Evolutionary conservation across 1,140 invertebrate species (phyloP).

Genomic region (Oreohelix idahoensis): DNA sequence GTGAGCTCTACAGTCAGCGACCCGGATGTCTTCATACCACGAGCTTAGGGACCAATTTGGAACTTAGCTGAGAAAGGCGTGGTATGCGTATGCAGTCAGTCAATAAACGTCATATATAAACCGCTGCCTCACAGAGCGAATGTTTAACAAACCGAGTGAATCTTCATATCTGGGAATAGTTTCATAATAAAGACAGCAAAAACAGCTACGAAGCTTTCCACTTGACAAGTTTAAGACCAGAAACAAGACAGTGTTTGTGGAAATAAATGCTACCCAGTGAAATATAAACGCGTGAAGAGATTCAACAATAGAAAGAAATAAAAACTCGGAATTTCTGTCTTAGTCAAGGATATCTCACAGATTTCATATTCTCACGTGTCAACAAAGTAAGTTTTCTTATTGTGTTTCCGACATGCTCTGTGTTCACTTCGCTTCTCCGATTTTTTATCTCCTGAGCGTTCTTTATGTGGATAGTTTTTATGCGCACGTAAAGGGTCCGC

Average conservation of each 20-base stretch:
- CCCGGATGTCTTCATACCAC: slow-evolving; percentile 1
- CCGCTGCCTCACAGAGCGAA: not conserved
- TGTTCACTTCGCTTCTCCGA: too few species aligned
- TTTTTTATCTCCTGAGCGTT: too few species aligned
- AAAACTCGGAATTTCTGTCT: not conserved
- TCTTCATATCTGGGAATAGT: not conserved
- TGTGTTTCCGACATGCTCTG: too few species aligned
- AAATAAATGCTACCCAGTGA: not conserved
- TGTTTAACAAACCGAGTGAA: not conserved
- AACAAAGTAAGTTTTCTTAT: not conserved
- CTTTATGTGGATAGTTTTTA: too few species aligned
- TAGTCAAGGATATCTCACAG: not conserved
- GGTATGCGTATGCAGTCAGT: not conserved
- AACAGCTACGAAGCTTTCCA: not conserved
- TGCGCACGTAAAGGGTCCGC: too few species aligned
- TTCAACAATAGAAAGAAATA: not conserved
- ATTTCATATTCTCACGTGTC: not conserved
- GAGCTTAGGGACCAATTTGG: not conserved
- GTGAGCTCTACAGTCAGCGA: not conserved
- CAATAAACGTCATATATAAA: slow-evolving; percentile 4
- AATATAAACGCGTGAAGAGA: not conserved
- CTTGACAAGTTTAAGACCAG: slow-evolving; percentile 5
- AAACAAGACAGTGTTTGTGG: not conserved
- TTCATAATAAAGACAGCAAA: not conserved
- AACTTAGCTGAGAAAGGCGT: not conserved